Evolutionary conservation across 2,113 vertebrate species (phyloP), one percentile per base, ranked within the genome.

Genomic region (Lipophrys pholis): DNA sequence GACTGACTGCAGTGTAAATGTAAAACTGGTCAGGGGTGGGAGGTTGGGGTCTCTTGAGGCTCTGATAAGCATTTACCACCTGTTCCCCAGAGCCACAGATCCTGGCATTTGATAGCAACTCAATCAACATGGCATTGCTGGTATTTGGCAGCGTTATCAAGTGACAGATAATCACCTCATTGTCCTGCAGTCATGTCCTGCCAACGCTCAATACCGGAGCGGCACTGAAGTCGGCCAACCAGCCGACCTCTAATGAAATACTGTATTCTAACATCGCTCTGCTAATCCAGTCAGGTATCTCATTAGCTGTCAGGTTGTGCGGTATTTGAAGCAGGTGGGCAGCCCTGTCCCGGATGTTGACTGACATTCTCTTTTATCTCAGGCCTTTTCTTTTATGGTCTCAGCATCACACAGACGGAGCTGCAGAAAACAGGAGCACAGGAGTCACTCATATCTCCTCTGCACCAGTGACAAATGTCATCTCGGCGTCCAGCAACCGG

Each of bases 281-380:
- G 73, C 75, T 85, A 77, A 83, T 87, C 82, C 72, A 69, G 55
- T 5, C 76, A 79, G 71, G 71, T 85, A 86, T 89, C 89, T 87
- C 76, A 87, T 88, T 83, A 88, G 81, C 67, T 72, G 71, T 69
- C 41, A 50, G 80, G 65, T 7, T 74, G 61, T 81, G 80, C 65
- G 73, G 85, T 79, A 81, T 87, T 83, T 57, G 51, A 62, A 79
- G 82, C 90, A 93, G 89, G 89, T 91, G 90, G 90, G 85, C 81
- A 64, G 81, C 50, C 69, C 56, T 35, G 73, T 66, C 62, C 52
- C 46, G 16, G 65, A 83, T 52, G 87, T 53, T 90, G 90, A 91
- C 57, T 87, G 92, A 93, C 63, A 68, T 81, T 68, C 39, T 55
- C 81, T 93, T 93, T 93, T 76, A 93, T 91, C 90, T 88, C 55